phyloP scores from a whole-genome alignment of 1,140 invertebrate genomes.

The Scaptomyza montana region DNA sequence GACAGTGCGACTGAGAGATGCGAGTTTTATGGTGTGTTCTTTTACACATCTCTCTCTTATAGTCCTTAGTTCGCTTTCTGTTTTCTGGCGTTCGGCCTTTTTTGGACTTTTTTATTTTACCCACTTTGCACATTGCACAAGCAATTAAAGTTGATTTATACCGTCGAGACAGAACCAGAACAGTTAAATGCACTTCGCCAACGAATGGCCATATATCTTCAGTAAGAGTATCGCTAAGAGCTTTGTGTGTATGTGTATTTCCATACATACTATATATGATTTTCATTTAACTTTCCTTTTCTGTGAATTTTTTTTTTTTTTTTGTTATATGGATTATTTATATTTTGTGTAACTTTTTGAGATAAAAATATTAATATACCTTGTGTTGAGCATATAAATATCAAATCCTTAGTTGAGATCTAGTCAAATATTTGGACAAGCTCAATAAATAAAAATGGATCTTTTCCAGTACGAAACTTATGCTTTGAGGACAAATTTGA shows the following conservation, averaged over 20 bases:
- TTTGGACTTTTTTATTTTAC: conserved; percentile 53
- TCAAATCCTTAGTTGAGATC: too few relatives aligned
- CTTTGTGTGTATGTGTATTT: background rate
- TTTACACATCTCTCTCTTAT: background rate
- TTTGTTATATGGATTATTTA: too few relatives aligned
- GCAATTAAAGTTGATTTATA: conserved; percentile 81
- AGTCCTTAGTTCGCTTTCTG: conserved; percentile 7
- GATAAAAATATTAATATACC: too few relatives aligned
- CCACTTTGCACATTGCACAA: conserved; percentile 73
- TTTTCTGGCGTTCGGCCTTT: conserved; percentile 29
- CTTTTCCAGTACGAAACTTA: too few relatives aligned
- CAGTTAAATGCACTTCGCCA: conserved; percentile 72
- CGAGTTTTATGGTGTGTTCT: conserved; percentile 6
- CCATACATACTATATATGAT: conserved; percentile 3
- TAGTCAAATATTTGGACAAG: too few relatives aligned
- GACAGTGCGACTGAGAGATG: background rate
- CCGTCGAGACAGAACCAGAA: conserved; percentile 65
- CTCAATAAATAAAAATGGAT: too few relatives aligned
- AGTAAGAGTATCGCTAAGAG: conserved; percentile 24
- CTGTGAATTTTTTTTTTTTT: too few relatives aligned
- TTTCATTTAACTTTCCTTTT: conserved; percentile 13
- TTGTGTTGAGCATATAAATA: too few relatives aligned
- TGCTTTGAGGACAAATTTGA: too few relatives aligned
- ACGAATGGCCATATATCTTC: conserved; percentile 58
- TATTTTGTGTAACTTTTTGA: too few relatives aligned